A percentile compares a stretch with the other conserved stretches of the same genome.
phyloP scores from a whole-genome alignment of 2,888 invertebrate genomes.

The Stenichneumon culpator region DNA sequence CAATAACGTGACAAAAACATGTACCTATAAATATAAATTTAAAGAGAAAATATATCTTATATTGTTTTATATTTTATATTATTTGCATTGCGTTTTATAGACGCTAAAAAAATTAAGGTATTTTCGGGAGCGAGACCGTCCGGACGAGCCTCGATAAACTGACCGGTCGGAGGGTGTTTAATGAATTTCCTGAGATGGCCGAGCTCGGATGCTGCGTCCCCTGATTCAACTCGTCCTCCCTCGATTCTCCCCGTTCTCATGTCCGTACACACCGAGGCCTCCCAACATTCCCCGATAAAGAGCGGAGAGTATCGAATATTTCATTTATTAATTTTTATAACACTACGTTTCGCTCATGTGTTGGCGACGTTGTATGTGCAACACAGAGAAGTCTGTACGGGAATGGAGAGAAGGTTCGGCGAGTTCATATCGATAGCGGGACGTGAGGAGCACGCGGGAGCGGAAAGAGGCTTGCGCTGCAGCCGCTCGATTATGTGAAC shows the following conservation, averaged over 20 bases:
- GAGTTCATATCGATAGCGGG: constrained; percentile 49
- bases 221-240: constrained; percentile 63
- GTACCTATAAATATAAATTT: no score
- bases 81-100: background rate
- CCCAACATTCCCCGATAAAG: constrained; percentile 71
- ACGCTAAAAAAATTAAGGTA: background rate
- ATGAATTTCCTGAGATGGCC: constrained; percentile 69
- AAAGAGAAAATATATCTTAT: no score
- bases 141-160: background rate
- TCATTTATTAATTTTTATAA: constrained; percentile 82
- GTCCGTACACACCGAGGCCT: constrained; percentile 66
- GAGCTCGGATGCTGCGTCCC: background rate
- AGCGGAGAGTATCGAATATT: constrained; percentile 76
- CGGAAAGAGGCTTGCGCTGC: constrained; percentile 4
- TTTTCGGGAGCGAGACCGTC: background rate
- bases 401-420: constrained; percentile 33
- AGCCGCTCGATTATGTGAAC: constrained; percentile 68
- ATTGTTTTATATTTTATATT: no score
- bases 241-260: constrained; percentile 19
- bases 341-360: constrained; percentile 57
- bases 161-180: constrained; percentile 50
- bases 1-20: no score
- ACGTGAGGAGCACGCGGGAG: constrained; percentile 13
- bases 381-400: constrained; percentile 34
- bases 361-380: constrained; percentile 1